Conservation (phyloP, 2,888 invertebrate species). For the Drosophila fulvimacula region DNA sequence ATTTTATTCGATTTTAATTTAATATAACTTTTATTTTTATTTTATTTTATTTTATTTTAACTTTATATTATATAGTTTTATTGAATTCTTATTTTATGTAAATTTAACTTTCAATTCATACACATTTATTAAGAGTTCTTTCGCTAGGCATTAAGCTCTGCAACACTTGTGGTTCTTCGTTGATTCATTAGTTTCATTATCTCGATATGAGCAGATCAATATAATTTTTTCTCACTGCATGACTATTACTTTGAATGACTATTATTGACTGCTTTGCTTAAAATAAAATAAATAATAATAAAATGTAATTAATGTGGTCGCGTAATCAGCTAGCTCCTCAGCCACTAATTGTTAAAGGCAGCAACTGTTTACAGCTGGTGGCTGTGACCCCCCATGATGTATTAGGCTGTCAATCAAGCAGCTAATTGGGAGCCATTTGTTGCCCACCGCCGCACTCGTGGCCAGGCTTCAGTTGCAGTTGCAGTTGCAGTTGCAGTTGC, state of each 20-base stretch:
- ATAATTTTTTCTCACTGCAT: no score
- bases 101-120: no score
- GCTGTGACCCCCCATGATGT: slow-evolving; percentile 35
- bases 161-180: not conserved
- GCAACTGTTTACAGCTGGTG: not conserved
- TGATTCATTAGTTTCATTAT: no score
- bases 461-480: slow-evolving; percentile 6
- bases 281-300: not conserved
- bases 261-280: no score
- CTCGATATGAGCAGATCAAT: no score
- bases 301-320: slow-evolving; percentile 4
- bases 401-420: slow-evolving; percentile 55
- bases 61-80: no score
- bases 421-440: slow-evolving; percentile 61
- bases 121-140: no score
- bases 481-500: slow-evolving; percentile 7
- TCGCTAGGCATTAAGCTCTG: not conserved
- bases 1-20: no score
- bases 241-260: no score
- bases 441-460: not conserved
- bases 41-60: no score
- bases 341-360: slow-evolving; percentile 30
- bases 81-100: no score
- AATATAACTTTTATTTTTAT: no score
- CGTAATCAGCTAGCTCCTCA: slow-evolving; percentile 29